Evolutionary conservation across 53 echinoderm and acorn worm genomes (phyloP).

Genomic region (Mesocentrotus franciscanus): DNA sequence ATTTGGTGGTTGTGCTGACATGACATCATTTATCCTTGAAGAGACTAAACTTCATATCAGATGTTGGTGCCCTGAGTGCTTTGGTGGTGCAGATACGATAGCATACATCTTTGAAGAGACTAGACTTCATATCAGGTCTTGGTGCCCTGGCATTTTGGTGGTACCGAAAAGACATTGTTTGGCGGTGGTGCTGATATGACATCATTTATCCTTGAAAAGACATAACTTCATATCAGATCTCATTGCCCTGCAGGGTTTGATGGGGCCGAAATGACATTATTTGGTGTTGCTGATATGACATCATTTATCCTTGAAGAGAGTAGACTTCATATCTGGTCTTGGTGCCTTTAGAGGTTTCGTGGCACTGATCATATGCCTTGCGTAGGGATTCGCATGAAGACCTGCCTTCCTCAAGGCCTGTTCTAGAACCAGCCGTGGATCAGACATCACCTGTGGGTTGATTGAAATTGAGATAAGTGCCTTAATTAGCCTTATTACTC

Average conservation of each 20-base stretch:
- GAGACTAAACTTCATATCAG: too few relatives aligned
- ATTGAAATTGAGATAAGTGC: not conserved
- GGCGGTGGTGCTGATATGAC: too few relatives aligned
- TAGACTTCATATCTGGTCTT: conserved; percentile 92
- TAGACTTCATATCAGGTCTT: too few relatives aligned
- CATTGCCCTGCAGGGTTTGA: conserved; percentile 82
- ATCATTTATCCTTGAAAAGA: conserved; percentile 71
- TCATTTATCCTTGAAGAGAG: conserved; percentile 75
- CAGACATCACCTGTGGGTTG: conserved; percentile 75
- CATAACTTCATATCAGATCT: conserved; percentile 83
- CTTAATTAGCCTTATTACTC: not conserved
- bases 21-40: too few relatives aligned
- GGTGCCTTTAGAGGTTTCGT: conserved; percentile 89
- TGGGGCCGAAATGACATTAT: conserved; percentile 37
- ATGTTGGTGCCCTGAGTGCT: too few relatives aligned
- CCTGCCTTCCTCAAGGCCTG: conserved; percentile 88
- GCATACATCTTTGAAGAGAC: not conserved
- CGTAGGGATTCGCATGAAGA: conserved; percentile 93
- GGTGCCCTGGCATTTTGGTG: too few relatives aligned
- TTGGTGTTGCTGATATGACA: not conserved
- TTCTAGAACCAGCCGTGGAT: conserved; percentile 86
- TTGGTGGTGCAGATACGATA: too few relatives aligned
- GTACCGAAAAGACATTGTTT: too few relatives aligned
- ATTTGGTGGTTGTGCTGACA: too few relatives aligned
- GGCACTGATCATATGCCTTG: conserved; percentile 81